Evolutionary conservation across 2,888 invertebrate species (phyloP), one percentile per base, ranked within the genome.

Genomic region (Torymus aiolomorphi): DNA sequence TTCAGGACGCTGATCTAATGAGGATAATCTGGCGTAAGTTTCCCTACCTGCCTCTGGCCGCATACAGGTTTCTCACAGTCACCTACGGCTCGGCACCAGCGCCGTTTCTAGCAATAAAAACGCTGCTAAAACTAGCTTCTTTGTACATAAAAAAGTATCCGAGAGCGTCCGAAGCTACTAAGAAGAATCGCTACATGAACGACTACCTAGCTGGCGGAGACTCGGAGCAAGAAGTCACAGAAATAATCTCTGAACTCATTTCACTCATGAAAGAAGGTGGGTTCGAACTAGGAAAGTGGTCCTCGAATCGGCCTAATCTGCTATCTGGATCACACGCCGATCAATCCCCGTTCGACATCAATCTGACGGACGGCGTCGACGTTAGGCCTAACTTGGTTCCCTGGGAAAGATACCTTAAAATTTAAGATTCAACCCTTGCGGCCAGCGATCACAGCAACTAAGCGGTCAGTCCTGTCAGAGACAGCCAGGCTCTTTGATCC

Each of bases 401-500:
- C 56, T 5, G 2, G 3, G 10, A 3, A n/a, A 51, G 52, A 51
- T 12, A 12, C 52, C 52, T 51, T 51, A 5, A 51, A 51, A n/a
- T n/a, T n/a, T n/a, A n/a, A n/a, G n/a, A n/a, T n/a, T 51, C 12
- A 12, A 5, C 56, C 14, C n/a, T n/a, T 3, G 3, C 56, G 14
- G 3, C 56, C 12, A 3, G 10, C 56, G 3, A 56, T n/a, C 2
- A n/a, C 3, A 13, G 56, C 56, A n/a, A 14, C 56, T 56, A 56
- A 56, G 5, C 56, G 56, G 10, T n/a, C 3, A 11, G 14, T 56
- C 14, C 56, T 56, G 3, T 5, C 10, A 11, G 56, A 56, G 14
- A 56, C 56, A 5, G 56, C 14, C 56, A 56, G n/a, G 56, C 56
- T 56, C 12, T 56, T 56, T n/a, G 56, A 56, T n/a, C 56, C 56